A percentile compares a stretch with the other conserved stretches of the same genome.
Conservation (phyloP, 1,140 invertebrate genomes). For the Chrysopa pallens region DNA sequence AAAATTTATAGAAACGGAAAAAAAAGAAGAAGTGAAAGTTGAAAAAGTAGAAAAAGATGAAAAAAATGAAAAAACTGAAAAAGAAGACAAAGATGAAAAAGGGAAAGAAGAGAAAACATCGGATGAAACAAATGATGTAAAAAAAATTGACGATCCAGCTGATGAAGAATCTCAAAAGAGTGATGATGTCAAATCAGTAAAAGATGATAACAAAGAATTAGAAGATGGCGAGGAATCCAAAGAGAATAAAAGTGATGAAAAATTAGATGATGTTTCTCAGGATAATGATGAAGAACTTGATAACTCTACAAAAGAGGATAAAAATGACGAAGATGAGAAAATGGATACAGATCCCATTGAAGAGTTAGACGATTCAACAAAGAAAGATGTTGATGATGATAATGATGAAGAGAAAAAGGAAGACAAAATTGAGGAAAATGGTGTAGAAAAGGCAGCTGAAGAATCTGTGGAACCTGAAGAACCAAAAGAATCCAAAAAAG, state of each 20-base stretch:
- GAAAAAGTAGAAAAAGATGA: constrained; percentile 12
- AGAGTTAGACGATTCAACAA: constrained; percentile 9
- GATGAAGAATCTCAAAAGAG: constrained; percentile 6
- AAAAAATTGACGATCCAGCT: constrained; percentile 20
- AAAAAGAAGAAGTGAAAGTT: constrained; percentile 22
- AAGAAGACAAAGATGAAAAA: constrained; percentile 12
- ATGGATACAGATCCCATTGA: constrained; percentile 14
- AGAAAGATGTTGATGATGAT: constrained; percentile 12
- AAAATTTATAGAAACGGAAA: constrained; percentile 15
- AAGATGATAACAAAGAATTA: constrained; percentile 15
- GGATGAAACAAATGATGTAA: constrained; percentile 15
- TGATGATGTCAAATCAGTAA: constrained; percentile 10
- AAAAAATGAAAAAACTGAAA: constrained; percentile 7
- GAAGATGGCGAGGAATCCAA: constrained; percentile 12
- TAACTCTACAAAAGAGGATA: constrained; percentile 9
- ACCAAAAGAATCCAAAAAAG: constrained; percentile 14
- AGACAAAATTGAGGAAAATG: constrained; percentile 11
- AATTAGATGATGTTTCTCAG: too few relatives aligned
- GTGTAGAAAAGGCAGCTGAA: constrained; percentile 9
- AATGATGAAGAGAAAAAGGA: constrained; percentile 22
- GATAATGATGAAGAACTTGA: too few relatives aligned
- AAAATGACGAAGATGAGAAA: constrained; percentile 22
- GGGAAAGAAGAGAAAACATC: constrained; percentile 7
- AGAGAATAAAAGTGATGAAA: constrained; percentile 2
- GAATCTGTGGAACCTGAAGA: constrained; percentile 19